phyloP scores from a whole-genome alignment of 2,888 invertebrate genomes.

The Chydorus sphaericus region DNA sequence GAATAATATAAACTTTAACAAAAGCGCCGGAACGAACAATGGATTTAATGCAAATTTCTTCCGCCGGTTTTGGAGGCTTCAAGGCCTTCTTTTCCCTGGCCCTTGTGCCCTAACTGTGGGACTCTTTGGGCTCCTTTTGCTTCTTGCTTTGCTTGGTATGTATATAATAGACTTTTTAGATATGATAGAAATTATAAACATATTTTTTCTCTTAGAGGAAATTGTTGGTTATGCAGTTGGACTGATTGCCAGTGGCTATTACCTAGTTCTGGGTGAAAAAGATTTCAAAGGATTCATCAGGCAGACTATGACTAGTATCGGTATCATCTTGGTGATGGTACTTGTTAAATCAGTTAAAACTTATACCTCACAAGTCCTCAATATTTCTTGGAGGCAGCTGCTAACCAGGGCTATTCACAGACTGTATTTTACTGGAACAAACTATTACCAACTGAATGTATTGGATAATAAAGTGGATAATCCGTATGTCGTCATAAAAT shows the following conservation, averaged over 20 bases:
- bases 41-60: conserved; percentile 17
- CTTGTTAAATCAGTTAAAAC: conserved; percentile 28
- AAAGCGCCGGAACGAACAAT: too few relatives aligned
- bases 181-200: too few relatives aligned
- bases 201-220: conserved; percentile 30
- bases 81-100: conserved; percentile 19
- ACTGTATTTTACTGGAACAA: conserved; percentile 34
- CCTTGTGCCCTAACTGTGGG: conserved; percentile 18
- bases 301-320: conserved; percentile 20
- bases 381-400: conserved; percentile 33
- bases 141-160: conserved; percentile 17
- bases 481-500: conserved; percentile 27
- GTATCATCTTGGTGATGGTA: conserved; percentile 27
- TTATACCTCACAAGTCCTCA: conserved; percentile 32
- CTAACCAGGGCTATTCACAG: conserved; percentile 33
- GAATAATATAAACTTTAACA: too few relatives aligned
- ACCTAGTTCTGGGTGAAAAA: conserved; percentile 34
- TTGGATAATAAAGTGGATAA: conserved; percentile 33
- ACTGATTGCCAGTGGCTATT: conserved; percentile 36
- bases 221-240: conserved; percentile 38
- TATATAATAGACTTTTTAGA: too few relatives aligned
- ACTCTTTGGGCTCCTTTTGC: conserved; percentile 17
- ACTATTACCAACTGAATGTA: conserved; percentile 35
- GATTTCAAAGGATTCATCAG: conserved; percentile 30
- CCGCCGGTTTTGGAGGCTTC: conserved; percentile 19